phyloP scores from a whole-genome alignment of 2,888 invertebrate genomes.

The Callyntrura guangdongensis region DNA sequence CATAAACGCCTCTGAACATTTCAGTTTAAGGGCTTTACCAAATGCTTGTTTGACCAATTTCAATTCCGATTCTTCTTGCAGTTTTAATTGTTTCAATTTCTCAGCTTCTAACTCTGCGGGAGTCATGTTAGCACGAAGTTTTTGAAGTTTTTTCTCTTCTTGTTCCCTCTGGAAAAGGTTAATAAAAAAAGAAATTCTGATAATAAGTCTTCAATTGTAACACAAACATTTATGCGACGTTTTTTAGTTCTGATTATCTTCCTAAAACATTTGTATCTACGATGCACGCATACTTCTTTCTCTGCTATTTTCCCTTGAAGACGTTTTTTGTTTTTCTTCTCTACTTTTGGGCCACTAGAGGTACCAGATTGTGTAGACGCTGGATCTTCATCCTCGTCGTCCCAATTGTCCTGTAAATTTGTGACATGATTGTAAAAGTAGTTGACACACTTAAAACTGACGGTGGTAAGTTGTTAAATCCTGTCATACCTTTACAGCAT shows the following conservation, averaged over 20 bases:
- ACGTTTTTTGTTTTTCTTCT: constrained; percentile 91
- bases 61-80: constrained; percentile 95
- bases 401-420: constrained; percentile 94
- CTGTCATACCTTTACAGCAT: constrained; percentile 81
- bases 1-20: no score
- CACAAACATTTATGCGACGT: background rate
- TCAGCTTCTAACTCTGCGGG: constrained; percentile 93
- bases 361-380: constrained; percentile 59
- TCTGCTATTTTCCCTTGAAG: constrained; percentile 94
- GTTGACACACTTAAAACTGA: constrained; percentile 11
- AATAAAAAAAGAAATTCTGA: background rate
- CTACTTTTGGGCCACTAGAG: constrained; percentile 85
- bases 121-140: constrained; percentile 87
- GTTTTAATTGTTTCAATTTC: constrained; percentile 92
- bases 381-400: constrained; percentile 91
- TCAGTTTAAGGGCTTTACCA: constrained; percentile 88
- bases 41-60: constrained; percentile 95
- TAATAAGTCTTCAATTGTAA: background rate
- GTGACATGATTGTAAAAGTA: background rate
- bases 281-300: constrained; percentile 95
- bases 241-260: background rate
- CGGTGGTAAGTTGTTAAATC: no score
- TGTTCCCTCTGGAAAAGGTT: constrained; percentile 56
- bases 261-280: no score
- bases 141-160: constrained; percentile 70